Evolutionary conservation across 2,113 vertebrate species (phyloP).

Genomic region (Petrocephalus zakoni): DNA sequence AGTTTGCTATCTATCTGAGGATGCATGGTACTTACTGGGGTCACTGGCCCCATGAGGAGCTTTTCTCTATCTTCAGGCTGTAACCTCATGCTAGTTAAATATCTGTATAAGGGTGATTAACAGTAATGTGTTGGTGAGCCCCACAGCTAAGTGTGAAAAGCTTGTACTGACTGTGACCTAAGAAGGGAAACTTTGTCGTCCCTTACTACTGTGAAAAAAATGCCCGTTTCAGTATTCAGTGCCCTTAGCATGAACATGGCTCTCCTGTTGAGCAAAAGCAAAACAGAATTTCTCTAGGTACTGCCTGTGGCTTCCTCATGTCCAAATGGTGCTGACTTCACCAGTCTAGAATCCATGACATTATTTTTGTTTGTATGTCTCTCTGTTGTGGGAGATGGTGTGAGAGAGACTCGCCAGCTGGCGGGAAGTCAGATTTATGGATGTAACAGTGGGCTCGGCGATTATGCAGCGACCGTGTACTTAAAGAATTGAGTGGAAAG

Average conservation of each 20-base stretch:
- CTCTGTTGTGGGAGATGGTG: conserved; percentile 4
- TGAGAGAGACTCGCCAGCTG: not conserved
- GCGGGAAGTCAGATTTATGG: not conserved
- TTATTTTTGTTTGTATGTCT: not conserved
- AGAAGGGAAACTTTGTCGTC: not conserved
- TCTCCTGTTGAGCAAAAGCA: not conserved
- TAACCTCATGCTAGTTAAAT: not conserved
- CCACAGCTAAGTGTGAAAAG: not conserved
- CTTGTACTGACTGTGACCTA: not conserved
- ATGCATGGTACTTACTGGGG: conserved; percentile 3
- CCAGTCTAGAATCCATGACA: not conserved
- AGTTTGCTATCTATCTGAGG: not conserved
- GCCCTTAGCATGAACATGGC: not conserved
- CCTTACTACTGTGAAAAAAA: not conserved
- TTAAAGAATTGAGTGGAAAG: not conserved
- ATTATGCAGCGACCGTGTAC: not conserved
- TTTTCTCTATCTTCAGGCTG: not conserved
- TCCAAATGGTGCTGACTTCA: not conserved
- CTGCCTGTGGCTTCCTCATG: not conserved
- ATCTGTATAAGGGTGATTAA: not conserved
- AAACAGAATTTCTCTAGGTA: not conserved
- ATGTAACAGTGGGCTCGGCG: not conserved
- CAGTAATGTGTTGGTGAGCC: not conserved
- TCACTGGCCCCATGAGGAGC: not conserved
- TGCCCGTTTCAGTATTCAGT: not conserved